Base-by-base conservation (phyloP, 2,888 invertebrate species). In the Spodoptera exigua region DNA sequence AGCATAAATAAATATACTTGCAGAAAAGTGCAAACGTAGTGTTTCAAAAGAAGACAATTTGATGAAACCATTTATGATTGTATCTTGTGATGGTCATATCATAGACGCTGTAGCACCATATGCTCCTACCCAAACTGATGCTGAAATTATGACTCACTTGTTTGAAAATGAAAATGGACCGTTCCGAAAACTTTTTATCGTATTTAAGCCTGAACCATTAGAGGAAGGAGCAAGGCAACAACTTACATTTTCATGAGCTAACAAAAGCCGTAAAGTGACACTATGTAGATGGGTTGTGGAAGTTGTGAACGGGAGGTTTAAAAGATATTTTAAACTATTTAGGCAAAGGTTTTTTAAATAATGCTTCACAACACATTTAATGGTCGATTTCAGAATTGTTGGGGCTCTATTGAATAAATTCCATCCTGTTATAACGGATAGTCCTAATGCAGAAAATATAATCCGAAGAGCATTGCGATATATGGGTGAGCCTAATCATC, bases 401-500 rank as follows among this genome's bases (percentile, higher is more conserved):
- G 47, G 18, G 2, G 37, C 37, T 36, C 37, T 48, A 27, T 48
- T 48, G 21, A 37, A 39, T 48, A 47, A 47, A 47, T 48, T 39
- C 39, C 48, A 48, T 37, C 27, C 39, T 39, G 48, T 37, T 17
- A n/a, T 32, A 40, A 7, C n/a, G 32, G 40, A 40, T 40, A 41
- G 32, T 51, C 27, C 40, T 40, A 34, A 41, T 2, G 39, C 49
- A 27, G 49, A 49, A n/a, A 37, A 27, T 0, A 39, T 39, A 27
- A 49, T 49, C 3, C 39, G 39, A 32, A 49, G 39, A 40, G 27
- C 39, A 39, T 39, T 39, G 21, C 39, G 27, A 2, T 49, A 16
- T 49, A 49, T 49, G 49, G 49, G 39, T 14, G 39, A 49, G 7
- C 37, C 37, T 16, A 39, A 49, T 49, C 49, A 49, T 39, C 16